A percentile compares a stretch with the other conserved stretches of the same genome.
phyloP scores from a whole-genome alignment of 92 coral and sea anemone genomes.

The Blastomussa wellsi region DNA sequence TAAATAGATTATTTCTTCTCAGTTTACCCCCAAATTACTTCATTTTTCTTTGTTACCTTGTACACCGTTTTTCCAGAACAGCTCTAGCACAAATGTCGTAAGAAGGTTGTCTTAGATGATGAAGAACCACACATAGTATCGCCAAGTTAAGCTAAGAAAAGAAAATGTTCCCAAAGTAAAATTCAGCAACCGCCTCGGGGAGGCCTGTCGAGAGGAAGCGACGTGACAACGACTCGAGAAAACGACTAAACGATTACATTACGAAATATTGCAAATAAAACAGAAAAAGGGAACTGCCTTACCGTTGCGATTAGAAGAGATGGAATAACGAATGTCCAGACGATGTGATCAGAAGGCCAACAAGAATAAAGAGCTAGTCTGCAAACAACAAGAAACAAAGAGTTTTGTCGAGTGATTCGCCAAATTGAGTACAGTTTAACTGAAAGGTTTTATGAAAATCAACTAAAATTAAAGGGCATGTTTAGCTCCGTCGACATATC shows the following conservation, averaged over 20 bases:
- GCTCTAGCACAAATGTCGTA: conserved; percentile 84
- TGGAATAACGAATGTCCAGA: conserved; percentile 80
- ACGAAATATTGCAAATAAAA: not conserved
- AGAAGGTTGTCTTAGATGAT: conserved; percentile 78
- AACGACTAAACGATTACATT: not conserved
- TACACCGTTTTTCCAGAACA: conserved; percentile 79
- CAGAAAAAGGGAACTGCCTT: not conserved
- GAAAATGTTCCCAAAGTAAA: not conserved
- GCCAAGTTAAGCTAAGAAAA: conserved; percentile 60
- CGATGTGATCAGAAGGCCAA: conserved; percentile 81
- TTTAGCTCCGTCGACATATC: not conserved
- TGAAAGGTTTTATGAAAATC: not conserved
- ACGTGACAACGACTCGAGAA: not conserved
- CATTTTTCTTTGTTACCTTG: conserved; percentile 50
- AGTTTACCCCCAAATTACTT: too few relatives aligned
- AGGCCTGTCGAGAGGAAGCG: not conserved
- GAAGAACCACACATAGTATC: conserved; percentile 60
- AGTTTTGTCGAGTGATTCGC: not conserved
- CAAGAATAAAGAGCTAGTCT: conserved; percentile 71
- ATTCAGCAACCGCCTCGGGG: not conserved
- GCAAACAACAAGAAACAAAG: not conserved
- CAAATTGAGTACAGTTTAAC: not conserved
- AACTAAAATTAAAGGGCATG: not conserved
- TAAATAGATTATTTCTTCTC: too few relatives aligned
- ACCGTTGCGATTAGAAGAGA: conserved; percentile 68